Evolutionary conservation across 2,888 invertebrate genomes (phyloP), one percentile per base, ranked within the genome.

Genomic region (Phalangium opilio): DNA sequence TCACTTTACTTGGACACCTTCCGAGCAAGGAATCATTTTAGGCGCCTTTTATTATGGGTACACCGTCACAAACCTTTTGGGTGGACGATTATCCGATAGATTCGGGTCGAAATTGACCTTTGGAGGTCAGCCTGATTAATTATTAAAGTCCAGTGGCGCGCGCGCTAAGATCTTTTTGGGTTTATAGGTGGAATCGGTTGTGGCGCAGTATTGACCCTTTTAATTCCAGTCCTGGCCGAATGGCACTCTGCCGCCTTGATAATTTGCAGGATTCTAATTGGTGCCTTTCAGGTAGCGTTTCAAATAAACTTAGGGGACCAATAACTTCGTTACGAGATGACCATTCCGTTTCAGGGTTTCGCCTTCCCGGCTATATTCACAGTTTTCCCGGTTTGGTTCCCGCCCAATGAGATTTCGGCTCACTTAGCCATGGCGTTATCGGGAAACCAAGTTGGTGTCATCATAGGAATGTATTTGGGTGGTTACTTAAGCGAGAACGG

Each of bases 61-160:
- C 32, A 47, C 43, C 3, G 27, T 42, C 7, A 38, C 40, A 21
- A 45, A 47, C 20, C 39, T 45, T 18, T 33, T 32, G 3, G 46
- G 43, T 60, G 17, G 48, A 50, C 18, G 60, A 59, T 48, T 60
- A 4, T 50, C 61, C 2, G 63, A 62, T 1, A 34, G 62, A 1
- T 48, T 63, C 14, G 49, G 49, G 1, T 45, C 47, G 3, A 49
- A 49, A 36, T 46, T 45, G 46, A 41, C 47, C 3, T 33, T 21
- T 14, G 48, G 40, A 27, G 27, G 27, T 27, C 27, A 27, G 27
- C 4, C 8, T 27, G 4, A 8, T 4, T 27, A 27, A 27, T 27
- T 27, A 27, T 27, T 27, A n/a, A n/a, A n/a, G n/a, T n/a, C n/a
- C 35, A 18, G 12, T 49, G n/a, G 40, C 27, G n/a, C 41, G 43